Percentiles rank a stretch among this genome's conserved stretches.
Conservation (phyloP, 2,113 vertebrate genomes). For the Scomber japonicus region DNA sequence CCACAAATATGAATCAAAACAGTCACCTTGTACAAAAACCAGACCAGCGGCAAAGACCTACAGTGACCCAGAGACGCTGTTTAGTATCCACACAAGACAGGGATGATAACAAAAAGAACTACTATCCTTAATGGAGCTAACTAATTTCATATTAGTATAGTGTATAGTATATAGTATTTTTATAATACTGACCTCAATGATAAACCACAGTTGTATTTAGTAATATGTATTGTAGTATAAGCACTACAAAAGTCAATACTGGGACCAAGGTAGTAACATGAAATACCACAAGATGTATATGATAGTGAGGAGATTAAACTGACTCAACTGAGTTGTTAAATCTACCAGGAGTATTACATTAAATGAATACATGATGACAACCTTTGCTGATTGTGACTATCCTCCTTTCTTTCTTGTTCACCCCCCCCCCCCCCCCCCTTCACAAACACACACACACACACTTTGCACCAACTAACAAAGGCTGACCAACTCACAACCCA, state of each 20-base stretch:
- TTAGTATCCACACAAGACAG: not conserved
- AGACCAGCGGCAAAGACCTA: constrained; percentile 25
- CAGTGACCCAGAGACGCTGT: constrained; percentile 1
- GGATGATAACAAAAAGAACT: not conserved
- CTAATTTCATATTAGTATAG: not conserved
- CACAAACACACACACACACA: not conserved
- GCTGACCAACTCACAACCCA: not conserved
- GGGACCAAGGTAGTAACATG: not conserved
- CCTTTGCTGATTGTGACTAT: not conserved
- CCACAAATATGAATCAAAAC: constrained; percentile 26
- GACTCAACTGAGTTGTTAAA: constrained; percentile 1
- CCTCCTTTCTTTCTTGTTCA: not conserved
- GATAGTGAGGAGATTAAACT: not conserved
- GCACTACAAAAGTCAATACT: not conserved
- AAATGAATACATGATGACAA: not conserved
- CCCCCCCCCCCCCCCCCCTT: not conserved
- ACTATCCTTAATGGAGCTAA: not conserved
- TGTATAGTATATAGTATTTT: not conserved
- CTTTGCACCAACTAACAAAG: constrained; percentile 34
- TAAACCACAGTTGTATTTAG: not conserved
- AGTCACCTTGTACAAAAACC: constrained; percentile 36
- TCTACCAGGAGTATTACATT: not conserved
- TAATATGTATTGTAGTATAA: not conserved
- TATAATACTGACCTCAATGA: not conserved
- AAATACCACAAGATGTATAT: not conserved